Evolutionary conservation across 2,113 vertebrate species (phyloP).

Genomic region (Thunnus maccoyii): DNA sequence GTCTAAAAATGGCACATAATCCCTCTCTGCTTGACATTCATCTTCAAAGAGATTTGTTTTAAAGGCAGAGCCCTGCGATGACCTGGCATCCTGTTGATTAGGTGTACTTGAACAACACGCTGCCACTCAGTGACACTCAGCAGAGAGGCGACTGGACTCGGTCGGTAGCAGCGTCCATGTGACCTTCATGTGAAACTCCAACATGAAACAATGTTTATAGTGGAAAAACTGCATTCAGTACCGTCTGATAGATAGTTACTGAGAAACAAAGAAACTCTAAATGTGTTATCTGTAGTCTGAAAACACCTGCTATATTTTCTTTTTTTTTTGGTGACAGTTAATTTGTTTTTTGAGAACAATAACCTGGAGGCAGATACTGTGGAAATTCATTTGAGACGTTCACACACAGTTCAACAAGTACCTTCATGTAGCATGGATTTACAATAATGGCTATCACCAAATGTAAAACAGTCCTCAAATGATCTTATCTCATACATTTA

Average conservation of each 20-base stretch:
- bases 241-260: not conserved
- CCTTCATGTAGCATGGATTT: not conserved
- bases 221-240: not conserved
- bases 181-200: not conserved
- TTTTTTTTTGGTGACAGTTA: no score
- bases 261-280: not conserved
- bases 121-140: slow-evolving; percentile 47
- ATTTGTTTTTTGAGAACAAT: no score
- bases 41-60: slow-evolving; percentile 73
- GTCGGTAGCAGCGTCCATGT: slow-evolving; percentile 7
- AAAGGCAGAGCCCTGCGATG: slow-evolving; percentile 48
- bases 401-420: not conserved
- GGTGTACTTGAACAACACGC: slow-evolving; percentile 47
- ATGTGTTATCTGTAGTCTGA: not conserved
- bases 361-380: no score
- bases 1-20: slow-evolving; percentile 73
- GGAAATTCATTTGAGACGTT: no score
- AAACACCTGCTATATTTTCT: no score
- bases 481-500: no score
- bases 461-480: no score
- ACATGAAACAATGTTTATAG: not conserved
- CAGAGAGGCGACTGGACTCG: slow-evolving; percentile 41
- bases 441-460: no score
- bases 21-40: slow-evolving; percentile 67
- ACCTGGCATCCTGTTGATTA: slow-evolving; percentile 60